phyloP scores from a whole-genome alignment of 35 echinoderm and acorn worm species.

The Holothuria glaberrima region DNA sequence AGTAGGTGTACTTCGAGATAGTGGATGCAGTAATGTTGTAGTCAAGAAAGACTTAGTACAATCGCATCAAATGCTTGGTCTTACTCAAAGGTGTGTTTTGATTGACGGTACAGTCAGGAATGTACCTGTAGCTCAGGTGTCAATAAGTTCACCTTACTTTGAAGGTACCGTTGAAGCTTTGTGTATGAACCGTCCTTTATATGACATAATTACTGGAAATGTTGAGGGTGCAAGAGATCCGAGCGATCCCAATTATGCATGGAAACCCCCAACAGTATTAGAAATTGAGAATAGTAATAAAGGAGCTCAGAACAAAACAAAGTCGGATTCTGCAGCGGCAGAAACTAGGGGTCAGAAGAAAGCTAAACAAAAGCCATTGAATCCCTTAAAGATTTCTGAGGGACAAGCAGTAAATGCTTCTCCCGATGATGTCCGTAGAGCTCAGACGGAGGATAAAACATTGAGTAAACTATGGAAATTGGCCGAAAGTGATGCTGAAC shows the following conservation, averaged over 20 bases:
- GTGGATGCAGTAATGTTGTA: too few relatives aligned
- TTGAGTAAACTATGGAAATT: too few relatives aligned
- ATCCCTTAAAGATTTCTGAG: too few relatives aligned
- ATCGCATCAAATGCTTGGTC: background rate
- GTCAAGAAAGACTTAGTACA: too few relatives aligned
- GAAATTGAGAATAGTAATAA: background rate
- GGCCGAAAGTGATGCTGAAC: too few relatives aligned
- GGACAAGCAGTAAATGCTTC: too few relatives aligned
- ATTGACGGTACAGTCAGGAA: too few relatives aligned
- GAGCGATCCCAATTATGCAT: slow-evolving; percentile 16
- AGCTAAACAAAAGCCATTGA: too few relatives aligned
- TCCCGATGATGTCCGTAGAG: background rate
- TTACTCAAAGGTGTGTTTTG: slow-evolving; percentile 31
- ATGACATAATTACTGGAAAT: slow-evolving; percentile 48
- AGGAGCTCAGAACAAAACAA: background rate
- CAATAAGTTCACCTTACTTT: slow-evolving; percentile 49
- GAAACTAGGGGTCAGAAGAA: slow-evolving; percentile 30
- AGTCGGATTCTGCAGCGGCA: background rate
- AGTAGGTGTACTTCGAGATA: background rate
- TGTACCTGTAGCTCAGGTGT: slow-evolving; percentile 23
- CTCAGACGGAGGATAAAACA: slow-evolving; percentile 35
- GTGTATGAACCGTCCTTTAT: slow-evolving; percentile 50
- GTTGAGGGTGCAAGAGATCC: slow-evolving; percentile 16
- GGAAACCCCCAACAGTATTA: background rate
- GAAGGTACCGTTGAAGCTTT: slow-evolving; percentile 35